Conservation (phyloP, 53 echinoderm and acorn worm species). For the Paelopatides confundens region DNA sequence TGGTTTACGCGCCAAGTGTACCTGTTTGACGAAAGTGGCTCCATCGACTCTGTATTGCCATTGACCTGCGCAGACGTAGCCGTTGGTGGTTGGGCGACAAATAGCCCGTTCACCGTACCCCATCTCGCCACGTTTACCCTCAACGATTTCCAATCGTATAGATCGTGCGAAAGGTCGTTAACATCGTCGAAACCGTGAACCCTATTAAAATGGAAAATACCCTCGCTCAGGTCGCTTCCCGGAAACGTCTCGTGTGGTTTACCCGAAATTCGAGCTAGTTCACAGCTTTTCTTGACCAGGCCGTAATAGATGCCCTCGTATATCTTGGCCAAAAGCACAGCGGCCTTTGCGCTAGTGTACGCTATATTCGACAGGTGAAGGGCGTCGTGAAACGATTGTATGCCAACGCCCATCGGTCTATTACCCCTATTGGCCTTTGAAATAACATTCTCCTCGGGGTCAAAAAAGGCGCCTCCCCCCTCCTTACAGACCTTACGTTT, state of each 20-base stretch:
- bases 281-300: background rate
- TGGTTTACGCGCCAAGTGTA: background rate
- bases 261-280: background rate
- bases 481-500: background rate
- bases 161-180: background rate
- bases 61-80: background rate
- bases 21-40: background rate
- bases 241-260: background rate
- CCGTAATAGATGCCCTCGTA: background rate
- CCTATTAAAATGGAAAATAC: background rate
- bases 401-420: background rate
- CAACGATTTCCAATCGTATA: background rate
- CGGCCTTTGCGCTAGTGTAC: background rate
- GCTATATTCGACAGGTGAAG: background rate
- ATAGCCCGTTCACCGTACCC: background rate
- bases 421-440: background rate
- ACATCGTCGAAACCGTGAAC: background rate
- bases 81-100: conserved; percentile 10
- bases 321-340: too few species aligned
- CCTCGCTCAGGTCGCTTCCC: background rate
- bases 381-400: background rate
- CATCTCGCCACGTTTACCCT: background rate
- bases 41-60: conserved; percentile 22
- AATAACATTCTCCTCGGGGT: background rate
- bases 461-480: background rate